These are phyloP conservation scores for Peucedramus taeniatus DNA, from an alignment of 2,113 vertebrate species.

Conservation along the genomic window DNA sequence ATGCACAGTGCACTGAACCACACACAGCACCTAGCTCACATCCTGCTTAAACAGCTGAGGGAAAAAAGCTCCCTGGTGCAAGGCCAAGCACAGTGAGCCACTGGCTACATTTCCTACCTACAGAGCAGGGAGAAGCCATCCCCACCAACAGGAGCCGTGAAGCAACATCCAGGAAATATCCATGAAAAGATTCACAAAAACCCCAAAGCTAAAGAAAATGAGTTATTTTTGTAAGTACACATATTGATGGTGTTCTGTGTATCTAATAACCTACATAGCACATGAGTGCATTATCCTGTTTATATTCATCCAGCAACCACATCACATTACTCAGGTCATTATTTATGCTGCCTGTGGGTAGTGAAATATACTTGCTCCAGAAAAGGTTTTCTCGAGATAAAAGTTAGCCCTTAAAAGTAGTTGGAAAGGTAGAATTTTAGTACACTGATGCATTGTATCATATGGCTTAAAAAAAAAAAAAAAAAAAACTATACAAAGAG, in stretches of 20 bases:
- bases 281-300: not conserved
- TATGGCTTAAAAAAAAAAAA: not conserved
- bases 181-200: not conserved
- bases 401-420: not conserved
- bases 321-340: not conserved
- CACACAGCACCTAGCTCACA: not conserved
- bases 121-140: not conserved
- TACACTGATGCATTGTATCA: not conserved
- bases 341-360: not conserved
- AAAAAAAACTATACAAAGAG: not conserved
- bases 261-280: not conserved
- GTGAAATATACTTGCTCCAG: not conserved
- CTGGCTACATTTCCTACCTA: too few relatives aligned
- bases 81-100: not conserved
- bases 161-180: not conserved
- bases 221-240: not conserved
- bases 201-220: not conserved
- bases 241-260: too few relatives aligned
- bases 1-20: not conserved
- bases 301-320: not conserved
- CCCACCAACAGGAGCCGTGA: accelerated
- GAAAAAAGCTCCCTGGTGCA: not conserved
- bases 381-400: not conserved
- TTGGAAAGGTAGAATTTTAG: not conserved
- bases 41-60: not conserved